Evolutionary conservation across 2,113 vertebrate species (phyloP).

Genomic region (Cyanistes caeruleus): DNA sequence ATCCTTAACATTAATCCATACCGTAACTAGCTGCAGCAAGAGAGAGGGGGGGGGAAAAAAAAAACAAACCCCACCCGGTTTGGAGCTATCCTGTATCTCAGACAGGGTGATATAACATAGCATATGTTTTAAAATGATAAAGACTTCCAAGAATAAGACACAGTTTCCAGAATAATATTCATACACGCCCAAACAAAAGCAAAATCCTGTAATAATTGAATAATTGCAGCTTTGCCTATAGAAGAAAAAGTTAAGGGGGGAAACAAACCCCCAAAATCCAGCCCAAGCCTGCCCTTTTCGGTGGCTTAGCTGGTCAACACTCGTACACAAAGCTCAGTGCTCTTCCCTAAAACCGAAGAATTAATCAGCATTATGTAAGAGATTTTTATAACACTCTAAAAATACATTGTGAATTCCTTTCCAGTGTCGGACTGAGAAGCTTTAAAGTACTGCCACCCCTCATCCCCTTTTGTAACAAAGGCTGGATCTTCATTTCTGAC

Average conservation of each 20-base stretch:
- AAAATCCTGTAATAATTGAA: constrained; percentile 49
- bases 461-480: constrained; percentile 35
- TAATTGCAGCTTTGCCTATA: constrained; percentile 40
- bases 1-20: constrained; percentile 57
- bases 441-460: constrained; percentile 46
- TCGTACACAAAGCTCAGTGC: constrained; percentile 35
- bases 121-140: constrained; percentile 73
- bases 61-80: constrained; percentile 21
- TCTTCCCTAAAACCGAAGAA: constrained; percentile 66
- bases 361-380: constrained; percentile 63
- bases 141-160: constrained; percentile 71
- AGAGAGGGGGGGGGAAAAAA: not conserved
- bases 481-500: constrained; percentile 52
- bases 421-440: constrained; percentile 50
- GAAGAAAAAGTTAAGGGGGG: not conserved
- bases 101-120: constrained; percentile 55
- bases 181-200: constrained; percentile 67
- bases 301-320: constrained; percentile 53
- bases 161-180: constrained; percentile 68
- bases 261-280: not conserved
- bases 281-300: constrained; percentile 15
- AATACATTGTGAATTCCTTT: constrained; percentile 59
- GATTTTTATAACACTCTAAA: constrained; percentile 67
- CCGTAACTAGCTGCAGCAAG: constrained; percentile 41
- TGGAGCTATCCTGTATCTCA: constrained; percentile 53